These are phyloP conservation scores for Plutomurus gul DNA, from an alignment of 1,140 invertebrate species.

Conservation along the genomic window DNA sequence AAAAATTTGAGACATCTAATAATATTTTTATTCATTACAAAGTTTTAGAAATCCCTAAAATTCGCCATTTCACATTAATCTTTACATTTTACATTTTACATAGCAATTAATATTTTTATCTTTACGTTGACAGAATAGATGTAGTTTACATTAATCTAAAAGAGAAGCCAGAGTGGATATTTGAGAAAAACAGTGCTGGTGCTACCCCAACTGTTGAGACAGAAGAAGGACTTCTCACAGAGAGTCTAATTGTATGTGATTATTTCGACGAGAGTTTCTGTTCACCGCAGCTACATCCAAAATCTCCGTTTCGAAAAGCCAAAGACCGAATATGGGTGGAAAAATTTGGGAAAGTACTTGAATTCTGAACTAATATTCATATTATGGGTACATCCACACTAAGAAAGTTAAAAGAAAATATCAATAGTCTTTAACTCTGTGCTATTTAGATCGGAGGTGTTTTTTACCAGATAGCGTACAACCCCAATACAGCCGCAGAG, in stretches of 20 bases:
- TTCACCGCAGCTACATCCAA: conserved; percentile 59
- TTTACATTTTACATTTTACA: too few species aligned
- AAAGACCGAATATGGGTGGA: conserved; percentile 62
- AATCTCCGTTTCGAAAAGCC: conserved; percentile 59
- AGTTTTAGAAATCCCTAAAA: too few species aligned
- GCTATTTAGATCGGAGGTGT: not conserved
- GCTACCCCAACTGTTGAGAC: conserved; percentile 64
- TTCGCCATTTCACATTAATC: too few species aligned
- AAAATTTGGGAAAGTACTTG: conserved; percentile 56
- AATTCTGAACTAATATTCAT: not conserved
- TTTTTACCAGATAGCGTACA: not conserved
- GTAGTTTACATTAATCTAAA: conserved; percentile 65
- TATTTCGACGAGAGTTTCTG: conserved; percentile 65
- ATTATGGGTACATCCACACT: too few species aligned
- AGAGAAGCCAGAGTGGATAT: conserved; percentile 67
- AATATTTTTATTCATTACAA: too few species aligned
- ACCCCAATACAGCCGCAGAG: not conserved
- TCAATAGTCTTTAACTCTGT: not conserved
- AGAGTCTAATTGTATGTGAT: conserved; percentile 63
- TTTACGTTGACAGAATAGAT: conserved; percentile 60
- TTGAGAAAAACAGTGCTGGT: conserved; percentile 65
- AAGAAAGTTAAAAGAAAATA: too few species aligned
- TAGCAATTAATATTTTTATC: too few species aligned
- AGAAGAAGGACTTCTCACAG: conserved; percentile 53
- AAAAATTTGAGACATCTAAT: too few species aligned